phyloP scores from a whole-genome alignment of 2,888 invertebrate species.

The Brenthis hecate region DNA sequence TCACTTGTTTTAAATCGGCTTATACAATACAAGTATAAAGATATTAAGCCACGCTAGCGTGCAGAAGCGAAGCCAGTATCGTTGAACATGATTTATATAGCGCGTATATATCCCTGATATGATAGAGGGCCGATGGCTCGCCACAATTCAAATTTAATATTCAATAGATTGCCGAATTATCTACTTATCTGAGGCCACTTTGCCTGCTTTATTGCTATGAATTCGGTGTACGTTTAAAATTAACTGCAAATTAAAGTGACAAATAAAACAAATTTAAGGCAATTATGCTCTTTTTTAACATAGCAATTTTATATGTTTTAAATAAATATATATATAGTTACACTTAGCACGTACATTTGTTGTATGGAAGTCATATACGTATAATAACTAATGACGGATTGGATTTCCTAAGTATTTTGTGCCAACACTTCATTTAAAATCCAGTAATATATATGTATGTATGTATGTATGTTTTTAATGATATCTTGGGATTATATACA shows the following conservation, averaged over 20 bases:
- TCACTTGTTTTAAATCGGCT: conserved; percentile 19
- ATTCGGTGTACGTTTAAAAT: conserved; percentile 1
- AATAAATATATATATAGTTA: too few relatives aligned
- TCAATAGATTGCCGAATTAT: conserved; percentile 31
- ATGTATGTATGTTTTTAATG: too few relatives aligned
- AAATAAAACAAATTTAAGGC: neutral
- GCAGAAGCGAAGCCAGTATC: conserved; percentile 13
- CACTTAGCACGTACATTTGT: too few relatives aligned
- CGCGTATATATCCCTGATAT: conserved; percentile 24
- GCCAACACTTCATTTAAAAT: too few relatives aligned
- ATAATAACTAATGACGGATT: too few relatives aligned
- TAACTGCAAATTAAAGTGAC: neutral
- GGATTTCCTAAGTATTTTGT: too few relatives aligned
- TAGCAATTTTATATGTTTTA: too few relatives aligned
- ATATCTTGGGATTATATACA: too few relatives aligned
- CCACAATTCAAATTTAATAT: conserved; percentile 26
- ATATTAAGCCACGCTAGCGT: conserved; percentile 15
- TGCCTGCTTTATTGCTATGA: conserved; percentile 19
- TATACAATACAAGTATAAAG: conserved; percentile 4
- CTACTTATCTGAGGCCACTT: conserved; percentile 28
- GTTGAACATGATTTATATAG: conserved; percentile 22
- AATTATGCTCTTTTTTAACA: too few relatives aligned
- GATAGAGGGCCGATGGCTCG: conserved; percentile 18
- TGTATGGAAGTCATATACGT: too few relatives aligned
- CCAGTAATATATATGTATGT: too few relatives aligned